These are phyloP conservation scores for Hydrozoanthus gracilis DNA, from an alignment of 92 coral and sea anemone genomes.

Conservation along the genomic window DNA sequence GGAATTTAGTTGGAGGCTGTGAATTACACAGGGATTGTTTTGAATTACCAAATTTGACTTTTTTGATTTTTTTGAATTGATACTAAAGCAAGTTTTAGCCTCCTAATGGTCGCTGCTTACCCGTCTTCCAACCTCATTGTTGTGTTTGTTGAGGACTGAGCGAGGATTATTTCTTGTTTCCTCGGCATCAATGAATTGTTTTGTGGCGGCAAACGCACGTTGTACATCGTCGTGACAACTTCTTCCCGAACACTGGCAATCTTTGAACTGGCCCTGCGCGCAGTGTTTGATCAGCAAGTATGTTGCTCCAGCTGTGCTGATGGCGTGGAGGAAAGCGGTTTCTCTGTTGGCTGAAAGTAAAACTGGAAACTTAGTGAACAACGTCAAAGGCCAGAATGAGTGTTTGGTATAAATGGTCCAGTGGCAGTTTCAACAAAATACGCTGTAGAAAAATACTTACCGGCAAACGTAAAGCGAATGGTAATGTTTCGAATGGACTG, in stretches of 20 bases:
- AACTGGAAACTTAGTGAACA: not conserved
- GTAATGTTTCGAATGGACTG: too few relatives aligned
- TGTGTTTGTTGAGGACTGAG: conserved; percentile 43
- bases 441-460: too few relatives aligned
- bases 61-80: too few relatives aligned
- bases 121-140: conserved; percentile 55
- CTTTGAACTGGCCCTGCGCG: not conserved
- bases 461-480: too few relatives aligned
- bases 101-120: not conserved
- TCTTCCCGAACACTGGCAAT: not conserved
- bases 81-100: too few relatives aligned
- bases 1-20: too few relatives aligned
- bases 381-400: not conserved
- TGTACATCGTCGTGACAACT: conserved; percentile 27
- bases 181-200: conserved; percentile 51
- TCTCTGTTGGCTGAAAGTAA: conserved; percentile 36
- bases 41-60: too few relatives aligned
- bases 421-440: too few relatives aligned
- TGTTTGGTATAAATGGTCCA: too few relatives aligned
- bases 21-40: too few relatives aligned
- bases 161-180: conserved; percentile 36
- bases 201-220: conserved; percentile 40
- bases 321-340: conserved; percentile 33
- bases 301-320: conserved; percentile 5
- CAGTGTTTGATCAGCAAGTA: conserved; percentile 22